These are phyloP conservation scores for Sarcophaga rosellei DNA, from an alignment of 2,888 invertebrate genomes.

Conservation along the genomic window DNA sequence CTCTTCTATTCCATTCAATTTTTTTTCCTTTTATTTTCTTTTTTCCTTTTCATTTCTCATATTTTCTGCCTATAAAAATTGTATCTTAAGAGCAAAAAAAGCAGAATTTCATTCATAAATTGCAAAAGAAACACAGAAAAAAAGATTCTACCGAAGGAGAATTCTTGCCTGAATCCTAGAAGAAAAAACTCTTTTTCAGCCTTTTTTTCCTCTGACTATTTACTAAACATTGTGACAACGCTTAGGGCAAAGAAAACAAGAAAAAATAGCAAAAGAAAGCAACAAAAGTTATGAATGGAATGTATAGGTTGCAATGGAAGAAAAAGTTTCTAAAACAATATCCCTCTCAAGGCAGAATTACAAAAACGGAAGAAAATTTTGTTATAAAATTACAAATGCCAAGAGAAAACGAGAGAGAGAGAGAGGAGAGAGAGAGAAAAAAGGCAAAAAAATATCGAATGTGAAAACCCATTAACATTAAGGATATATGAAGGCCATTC, in stretches of 20 bases:
- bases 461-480: slow-evolving; percentile 54
- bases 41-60: not conserved
- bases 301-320: not conserved
- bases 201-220: not conserved
- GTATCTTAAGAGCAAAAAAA: not conserved
- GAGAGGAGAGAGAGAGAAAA: not conserved
- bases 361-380: too few relatives aligned
- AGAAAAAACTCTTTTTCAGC: not conserved
- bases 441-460: not conserved
- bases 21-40: too few relatives aligned
- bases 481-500: slow-evolving; percentile 47
- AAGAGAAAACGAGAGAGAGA: not conserved
- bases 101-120: not conserved
- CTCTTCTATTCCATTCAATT: not conserved
- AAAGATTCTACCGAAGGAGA: not conserved
- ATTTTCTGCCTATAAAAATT: not conserved
- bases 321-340: too few relatives aligned
- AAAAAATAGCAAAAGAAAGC: not conserved
- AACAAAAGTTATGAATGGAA: not conserved
- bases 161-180: too few relatives aligned
- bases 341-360: too few relatives aligned
- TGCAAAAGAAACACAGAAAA: not conserved
- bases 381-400: too few relatives aligned
- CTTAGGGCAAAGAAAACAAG: not conserved
- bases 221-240: not conserved